These are phyloP conservation scores for Chrysolina americana DNA, from an alignment of 2,888 invertebrate species.

Conservation along the genomic window DNA sequence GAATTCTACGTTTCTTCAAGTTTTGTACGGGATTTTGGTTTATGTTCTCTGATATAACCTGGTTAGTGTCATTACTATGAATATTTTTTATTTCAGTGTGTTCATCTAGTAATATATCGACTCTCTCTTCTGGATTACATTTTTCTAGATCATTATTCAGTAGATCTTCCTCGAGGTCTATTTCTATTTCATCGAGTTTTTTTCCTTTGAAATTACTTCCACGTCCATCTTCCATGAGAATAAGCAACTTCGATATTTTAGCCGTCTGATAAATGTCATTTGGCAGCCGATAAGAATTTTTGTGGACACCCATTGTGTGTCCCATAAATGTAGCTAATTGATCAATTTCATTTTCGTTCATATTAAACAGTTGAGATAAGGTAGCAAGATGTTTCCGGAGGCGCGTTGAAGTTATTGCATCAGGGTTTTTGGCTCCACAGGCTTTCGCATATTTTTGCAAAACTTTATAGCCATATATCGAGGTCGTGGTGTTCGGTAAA, in stretches of 20 bases:
- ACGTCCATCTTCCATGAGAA: conserved; percentile 50
- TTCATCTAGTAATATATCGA: neutral
- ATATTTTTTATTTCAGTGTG: conserved; percentile 4
- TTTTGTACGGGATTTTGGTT: too few species aligned
- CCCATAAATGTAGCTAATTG: conserved; percentile 55
- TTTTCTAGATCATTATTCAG: conserved; percentile 16
- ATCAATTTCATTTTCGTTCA: conserved; percentile 51
- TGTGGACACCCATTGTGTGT: conserved; percentile 50
- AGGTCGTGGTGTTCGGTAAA: conserved; percentile 28
- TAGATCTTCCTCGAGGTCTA: conserved; percentile 45
- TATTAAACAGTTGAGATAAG: conserved; percentile 50
- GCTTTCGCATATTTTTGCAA: conserved; percentile 46
- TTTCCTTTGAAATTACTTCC: conserved; percentile 48
- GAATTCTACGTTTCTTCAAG: neutral
- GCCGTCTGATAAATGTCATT: conserved; percentile 47
- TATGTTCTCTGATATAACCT: too few species aligned
- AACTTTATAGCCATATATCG: conserved; percentile 53
- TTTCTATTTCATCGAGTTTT: conserved; percentile 47
- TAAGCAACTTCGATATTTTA: conserved; percentile 48
- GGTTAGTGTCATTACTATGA: too few species aligned
- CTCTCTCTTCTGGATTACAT: neutral
- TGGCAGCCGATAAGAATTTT: conserved; percentile 42
- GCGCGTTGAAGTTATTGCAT: conserved; percentile 46
- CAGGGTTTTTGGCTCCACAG: conserved; percentile 51
- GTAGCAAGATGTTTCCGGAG: conserved; percentile 53